Percentiles rank a stretch among this genome's conserved stretches.
Conservation (phyloP, 2,113 vertebrate species). For the Silurus glanis region DNA sequence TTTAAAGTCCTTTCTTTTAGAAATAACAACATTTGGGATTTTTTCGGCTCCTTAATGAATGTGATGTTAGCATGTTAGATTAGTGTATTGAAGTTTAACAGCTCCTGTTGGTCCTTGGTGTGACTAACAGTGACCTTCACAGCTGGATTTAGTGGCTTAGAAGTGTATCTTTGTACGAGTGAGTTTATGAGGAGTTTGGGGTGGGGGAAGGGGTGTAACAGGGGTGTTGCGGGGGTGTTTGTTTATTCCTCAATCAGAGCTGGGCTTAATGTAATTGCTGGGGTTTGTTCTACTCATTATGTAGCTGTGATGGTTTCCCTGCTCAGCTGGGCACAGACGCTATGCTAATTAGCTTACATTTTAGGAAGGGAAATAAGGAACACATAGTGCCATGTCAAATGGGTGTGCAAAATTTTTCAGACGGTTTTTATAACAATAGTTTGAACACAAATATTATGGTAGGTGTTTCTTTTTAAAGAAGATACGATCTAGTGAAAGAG, state of each 20-base stretch:
- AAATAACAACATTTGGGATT: neutral
- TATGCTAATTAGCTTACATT: constrained; percentile 64
- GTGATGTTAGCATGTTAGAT: neutral
- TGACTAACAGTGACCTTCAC: neutral
- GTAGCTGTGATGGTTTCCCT: constrained; percentile 50
- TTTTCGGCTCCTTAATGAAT: neutral
- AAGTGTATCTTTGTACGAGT: constrained; percentile 2
- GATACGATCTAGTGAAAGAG: neutral
- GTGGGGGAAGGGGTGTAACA: neutral
- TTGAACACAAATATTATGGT: constrained; percentile 4
- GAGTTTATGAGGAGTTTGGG: constrained; percentile 1
- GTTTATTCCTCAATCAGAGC: constrained; percentile 55
- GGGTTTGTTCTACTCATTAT: constrained; percentile 56
- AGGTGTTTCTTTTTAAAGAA: neutral
- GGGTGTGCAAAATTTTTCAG: constrained; percentile 61
- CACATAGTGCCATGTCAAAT: constrained; percentile 62
- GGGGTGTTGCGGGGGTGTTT: constrained; percentile 28
- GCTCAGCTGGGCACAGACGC: constrained; percentile 54
- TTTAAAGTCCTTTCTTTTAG: constrained; percentile 18
- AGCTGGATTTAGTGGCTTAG: constrained; percentile 12
- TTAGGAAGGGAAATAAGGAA: constrained; percentile 58
- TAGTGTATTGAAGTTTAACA: constrained; percentile 5
- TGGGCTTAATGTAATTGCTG: constrained; percentile 55
- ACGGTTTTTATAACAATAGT: constrained; percentile 11
- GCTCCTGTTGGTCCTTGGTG: neutral